phyloP scores from a whole-genome alignment of 2,113 vertebrate species.

The Vimba vimba region DNA sequence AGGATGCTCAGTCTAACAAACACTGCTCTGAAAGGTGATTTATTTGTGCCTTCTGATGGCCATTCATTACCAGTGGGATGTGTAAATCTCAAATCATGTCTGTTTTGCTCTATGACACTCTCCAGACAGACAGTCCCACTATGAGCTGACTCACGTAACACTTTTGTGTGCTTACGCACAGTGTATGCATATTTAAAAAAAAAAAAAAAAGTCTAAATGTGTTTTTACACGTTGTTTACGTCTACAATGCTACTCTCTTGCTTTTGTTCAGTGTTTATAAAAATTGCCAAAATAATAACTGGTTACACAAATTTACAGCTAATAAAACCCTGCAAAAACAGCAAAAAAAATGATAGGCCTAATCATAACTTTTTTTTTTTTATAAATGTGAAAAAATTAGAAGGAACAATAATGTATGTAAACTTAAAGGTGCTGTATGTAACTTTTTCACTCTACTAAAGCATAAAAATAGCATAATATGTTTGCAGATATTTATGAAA shows the following conservation, averaged over 20 bases:
- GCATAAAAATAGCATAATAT: too few relatives aligned
- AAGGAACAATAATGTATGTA: background rate
- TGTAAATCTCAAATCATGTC: background rate
- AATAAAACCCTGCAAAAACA: background rate
- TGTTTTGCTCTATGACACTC: background rate
- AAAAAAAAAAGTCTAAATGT: too few relatives aligned
- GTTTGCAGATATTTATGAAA: too few relatives aligned
- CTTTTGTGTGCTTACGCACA: background rate
- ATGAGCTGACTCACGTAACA: background rate
- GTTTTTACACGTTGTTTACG: too few relatives aligned
- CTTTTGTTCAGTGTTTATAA: background rate
- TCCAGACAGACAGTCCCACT: background rate
- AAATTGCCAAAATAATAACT: background rate
- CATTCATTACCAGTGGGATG: background rate
- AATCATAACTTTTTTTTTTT: background rate
- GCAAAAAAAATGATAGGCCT: background rate
- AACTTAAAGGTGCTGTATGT: too few relatives aligned
- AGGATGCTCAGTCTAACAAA: constrained; percentile 7
- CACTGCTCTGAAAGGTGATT: background rate
- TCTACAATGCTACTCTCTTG: too few relatives aligned
- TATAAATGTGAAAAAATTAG: background rate
- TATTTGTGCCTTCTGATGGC: background rate
- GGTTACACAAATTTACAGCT: background rate
- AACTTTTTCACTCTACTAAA: too few relatives aligned
- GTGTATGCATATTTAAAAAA: background rate